Percentiles rank a stretch among this genome's conserved stretches.
These are phyloP conservation scores for Leptothorax acervorum DNA, from an alignment of 2,888 invertebrate genomes.

Conservation along the genomic window DNA sequence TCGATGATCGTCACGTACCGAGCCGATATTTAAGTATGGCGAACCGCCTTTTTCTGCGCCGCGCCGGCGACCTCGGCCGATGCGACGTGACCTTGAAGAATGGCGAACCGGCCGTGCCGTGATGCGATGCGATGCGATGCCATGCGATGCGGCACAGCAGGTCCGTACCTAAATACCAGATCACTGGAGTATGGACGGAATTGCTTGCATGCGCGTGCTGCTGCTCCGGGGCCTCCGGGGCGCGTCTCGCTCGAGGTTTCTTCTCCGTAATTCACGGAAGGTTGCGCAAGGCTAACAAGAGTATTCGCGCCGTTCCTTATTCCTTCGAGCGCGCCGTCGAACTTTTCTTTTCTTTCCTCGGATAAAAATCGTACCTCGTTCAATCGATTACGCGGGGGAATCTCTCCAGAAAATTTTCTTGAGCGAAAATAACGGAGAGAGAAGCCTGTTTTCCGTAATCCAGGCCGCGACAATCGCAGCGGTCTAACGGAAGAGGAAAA, in stretches of 20 bases:
- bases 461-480: too few species aligned
- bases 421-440: not conserved
- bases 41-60: constrained; percentile 23
- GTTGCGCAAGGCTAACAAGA: constrained; percentile 57
- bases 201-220: constrained; percentile 13
- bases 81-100: constrained; percentile 54
- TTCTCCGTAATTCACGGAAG: constrained; percentile 61
- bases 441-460: not conserved
- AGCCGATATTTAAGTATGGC: constrained; percentile 11
- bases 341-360: not conserved
- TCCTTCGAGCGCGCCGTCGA: not conserved
- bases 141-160: constrained; percentile 20
- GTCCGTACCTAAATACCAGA: constrained; percentile 60
- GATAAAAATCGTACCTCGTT: not conserved
- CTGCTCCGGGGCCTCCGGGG: not conserved
- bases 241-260: constrained; percentile 50
- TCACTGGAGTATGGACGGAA: constrained; percentile 56
- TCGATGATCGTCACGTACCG: constrained; percentile 36
- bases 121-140: constrained; percentile 34
- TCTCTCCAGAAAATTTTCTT: not conserved
- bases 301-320: not conserved
- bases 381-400: not conserved
- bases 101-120: constrained; percentile 35
- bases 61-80: constrained; percentile 24
- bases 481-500: not conserved